A percentile compares a stretch with the other conserved stretches of the same genome.
Evolutionary conservation across 2,797 vertebrate genomes (phyloP).

Genomic region (Menidia menidia): DNA sequence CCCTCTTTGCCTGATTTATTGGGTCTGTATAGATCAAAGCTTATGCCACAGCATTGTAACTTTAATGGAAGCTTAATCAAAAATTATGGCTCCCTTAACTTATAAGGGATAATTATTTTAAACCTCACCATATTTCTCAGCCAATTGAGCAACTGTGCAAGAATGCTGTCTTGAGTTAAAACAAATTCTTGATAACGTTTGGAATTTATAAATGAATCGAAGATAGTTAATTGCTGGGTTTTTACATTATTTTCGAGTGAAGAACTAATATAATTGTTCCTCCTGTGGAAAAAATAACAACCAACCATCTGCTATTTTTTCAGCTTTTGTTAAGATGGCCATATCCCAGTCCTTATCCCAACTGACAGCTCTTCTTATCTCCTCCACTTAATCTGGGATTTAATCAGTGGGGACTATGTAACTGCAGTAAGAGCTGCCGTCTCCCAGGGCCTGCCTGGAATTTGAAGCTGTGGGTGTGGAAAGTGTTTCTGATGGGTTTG

Average conservation of each 20-base stretch:
- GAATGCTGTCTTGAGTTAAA: slow-evolving; percentile 6
- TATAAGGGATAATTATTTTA: slow-evolving; percentile 8
- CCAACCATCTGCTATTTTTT: slow-evolving; percentile 60
- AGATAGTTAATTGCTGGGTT: slow-evolving; percentile 22
- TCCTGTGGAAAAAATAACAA: slow-evolving; percentile 43
- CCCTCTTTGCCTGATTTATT: slow-evolving; percentile 39
- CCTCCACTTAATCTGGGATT: slow-evolving; percentile 82
- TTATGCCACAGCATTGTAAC: slow-evolving; percentile 10
- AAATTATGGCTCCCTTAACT: slow-evolving; percentile 5
- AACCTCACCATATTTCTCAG: slow-evolving; percentile 1
- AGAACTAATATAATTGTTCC: slow-evolving; percentile 38
- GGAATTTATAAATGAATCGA: slow-evolving; percentile 21
- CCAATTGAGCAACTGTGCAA: slow-evolving; percentile 21
- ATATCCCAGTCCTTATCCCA: slow-evolving; percentile 68
- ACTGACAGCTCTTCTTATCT: slow-evolving; percentile 79
- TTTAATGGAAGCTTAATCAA: slow-evolving; percentile 33
- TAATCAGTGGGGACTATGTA: slow-evolving; percentile 77
- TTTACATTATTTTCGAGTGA: slow-evolving; percentile 29
- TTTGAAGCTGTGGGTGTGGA: slow-evolving; percentile 84
- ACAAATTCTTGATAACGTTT: slow-evolving; percentile 14
- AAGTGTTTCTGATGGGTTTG: slow-evolving; percentile 83
- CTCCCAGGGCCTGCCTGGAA: slow-evolving; percentile 82
- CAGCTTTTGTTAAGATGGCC: slow-evolving; percentile 65
- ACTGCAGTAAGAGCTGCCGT: slow-evolving; percentile 74
- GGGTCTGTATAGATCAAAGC: slow-evolving; percentile 48